These are phyloP conservation scores for Epicauta chinensis DNA, from an alignment of 1,140 invertebrate species.

Conservation along the genomic window DNA sequence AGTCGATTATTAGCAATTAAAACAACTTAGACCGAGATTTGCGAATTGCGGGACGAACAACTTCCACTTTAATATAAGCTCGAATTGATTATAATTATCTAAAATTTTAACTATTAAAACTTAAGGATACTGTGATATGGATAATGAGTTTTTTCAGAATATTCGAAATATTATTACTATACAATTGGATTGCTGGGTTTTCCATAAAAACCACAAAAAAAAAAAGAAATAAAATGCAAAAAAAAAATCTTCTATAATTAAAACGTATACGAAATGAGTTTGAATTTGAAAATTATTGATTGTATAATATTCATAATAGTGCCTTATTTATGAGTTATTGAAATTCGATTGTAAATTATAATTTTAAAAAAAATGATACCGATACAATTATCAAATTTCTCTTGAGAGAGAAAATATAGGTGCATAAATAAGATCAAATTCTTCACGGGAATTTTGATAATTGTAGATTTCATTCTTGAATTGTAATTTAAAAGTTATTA, in stretches of 20 bases:
- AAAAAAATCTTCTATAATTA: slow-evolving; percentile 2
- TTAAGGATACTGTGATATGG: slow-evolving; percentile 30
- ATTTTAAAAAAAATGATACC: slow-evolving; percentile 1
- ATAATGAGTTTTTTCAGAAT: slow-evolving; percentile 16
- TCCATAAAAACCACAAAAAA: slow-evolving; percentile 17
- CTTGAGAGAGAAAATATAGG: slow-evolving; percentile 20
- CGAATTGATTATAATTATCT: slow-evolving; percentile 8
- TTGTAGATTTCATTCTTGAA: too few relatives aligned
- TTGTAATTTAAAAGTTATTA: too few relatives aligned
- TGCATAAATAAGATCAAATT: slow-evolving; percentile 3
- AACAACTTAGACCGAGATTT: slow-evolving; percentile 10
- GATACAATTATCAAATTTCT: slow-evolving; percentile 5
- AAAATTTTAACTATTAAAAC: too few relatives aligned
- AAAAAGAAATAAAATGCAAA: slow-evolving; percentile 7
- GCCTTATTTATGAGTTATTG: slow-evolving; percentile 14
- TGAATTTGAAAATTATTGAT: slow-evolving; percentile 17
- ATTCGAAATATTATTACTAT: too few relatives aligned
- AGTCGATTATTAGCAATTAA: background rate
- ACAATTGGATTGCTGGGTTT: background rate
- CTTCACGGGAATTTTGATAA: background rate
- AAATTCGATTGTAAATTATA: too few relatives aligned
- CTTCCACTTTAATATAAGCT: slow-evolving; percentile 19
- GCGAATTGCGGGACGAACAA: slow-evolving; percentile 25
- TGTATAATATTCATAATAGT: slow-evolving; percentile 13
- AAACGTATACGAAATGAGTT: slow-evolving; percentile 19